Evolutionary conservation across 2,888 invertebrate genomes (phyloP), one percentile per base, ranked within the genome.

Genomic region (Agrotis clavis): DNA sequence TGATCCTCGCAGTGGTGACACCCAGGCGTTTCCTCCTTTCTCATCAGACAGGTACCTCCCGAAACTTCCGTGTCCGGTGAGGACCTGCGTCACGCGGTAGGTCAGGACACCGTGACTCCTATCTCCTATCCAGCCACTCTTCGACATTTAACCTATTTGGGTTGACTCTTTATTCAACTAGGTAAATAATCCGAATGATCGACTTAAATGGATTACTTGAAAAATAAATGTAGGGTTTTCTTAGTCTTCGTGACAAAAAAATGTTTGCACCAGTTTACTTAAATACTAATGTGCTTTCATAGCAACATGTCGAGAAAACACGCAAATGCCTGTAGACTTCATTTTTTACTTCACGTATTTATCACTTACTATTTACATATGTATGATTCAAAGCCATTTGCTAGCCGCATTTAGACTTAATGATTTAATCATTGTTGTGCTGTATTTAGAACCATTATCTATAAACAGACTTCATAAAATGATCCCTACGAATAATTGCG

Each of bases 401-500:
- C 11, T 9, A 45, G 13, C 60, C 41, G 21, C 13, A 41, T 41
- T 45, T 9, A 13, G 47, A 30, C 6, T 56, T 30, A 45, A 62
- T 65, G 25, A 48, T 19, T 53, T 35, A 53, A 74, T 74, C 4
- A 48, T 48, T 74, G 18, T 48, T 66, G 19, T 60, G 53, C 59
- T 60, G 11, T 48, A 41, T 48, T 60, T 60, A 54, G 53, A 51
- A 41, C 30, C 41, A 63, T 63, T 64, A 54, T 67, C 56, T 50
- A 4, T 64, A 56, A 62, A 77, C 21, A 60, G 45, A 63, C 6
- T 81, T 19, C 21, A 19, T 50, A 70, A 41, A 67, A 67, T 81
- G 41, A 14, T 57, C 21, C 50, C 56, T 51, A 51, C 53, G 19
- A 68, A 74, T 71, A 62, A 74, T 69, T 74, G 41, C 65, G 51